Evolutionary conservation across 2,888 invertebrate genomes (phyloP).

Genomic region (Helobdella robusta): DNA sequence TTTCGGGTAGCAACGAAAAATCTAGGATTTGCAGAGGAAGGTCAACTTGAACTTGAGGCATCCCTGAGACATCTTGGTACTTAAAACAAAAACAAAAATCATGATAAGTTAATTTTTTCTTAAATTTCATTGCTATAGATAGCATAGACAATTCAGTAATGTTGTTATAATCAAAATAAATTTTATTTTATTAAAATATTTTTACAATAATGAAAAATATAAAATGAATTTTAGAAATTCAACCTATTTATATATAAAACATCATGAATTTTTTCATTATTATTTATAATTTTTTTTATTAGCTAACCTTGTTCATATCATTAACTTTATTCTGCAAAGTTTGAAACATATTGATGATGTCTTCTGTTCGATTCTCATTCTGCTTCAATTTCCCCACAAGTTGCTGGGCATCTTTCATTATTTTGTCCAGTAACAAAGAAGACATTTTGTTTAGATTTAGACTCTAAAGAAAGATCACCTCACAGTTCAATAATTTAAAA

Average conservation of each 20-base stretch:
- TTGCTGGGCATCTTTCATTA: slow-evolving; percentile 19
- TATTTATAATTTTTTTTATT: not conserved
- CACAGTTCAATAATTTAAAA: no score
- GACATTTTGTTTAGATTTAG: no score
- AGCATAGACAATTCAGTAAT: no score
- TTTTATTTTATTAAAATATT: not conserved
- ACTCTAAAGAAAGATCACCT: no score
- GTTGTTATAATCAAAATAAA: no score
- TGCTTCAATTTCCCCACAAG: slow-evolving; percentile 22
- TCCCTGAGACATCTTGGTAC: no score
- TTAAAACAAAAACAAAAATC: not conserved
- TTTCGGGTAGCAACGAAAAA: no score
- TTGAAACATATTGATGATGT: slow-evolving; percentile 8
- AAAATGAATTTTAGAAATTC: not conserved
- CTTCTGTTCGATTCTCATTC: slow-evolving; percentile 14
- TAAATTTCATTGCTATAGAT: not conserved
- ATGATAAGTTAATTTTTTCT: not conserved
- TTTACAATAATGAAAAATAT: not conserved
- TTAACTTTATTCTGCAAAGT: slow-evolving; percentile 14
- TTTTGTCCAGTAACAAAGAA: no score
- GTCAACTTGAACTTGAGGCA: no score
- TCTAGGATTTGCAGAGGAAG: no score
- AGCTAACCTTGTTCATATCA: slow-evolving; percentile 16
- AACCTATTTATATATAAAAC: not conserved
- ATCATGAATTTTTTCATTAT: not conserved